Evolutionary conservation across 2,888 invertebrate species (phyloP).

Genomic region (Sinotaia quadrata): DNA sequence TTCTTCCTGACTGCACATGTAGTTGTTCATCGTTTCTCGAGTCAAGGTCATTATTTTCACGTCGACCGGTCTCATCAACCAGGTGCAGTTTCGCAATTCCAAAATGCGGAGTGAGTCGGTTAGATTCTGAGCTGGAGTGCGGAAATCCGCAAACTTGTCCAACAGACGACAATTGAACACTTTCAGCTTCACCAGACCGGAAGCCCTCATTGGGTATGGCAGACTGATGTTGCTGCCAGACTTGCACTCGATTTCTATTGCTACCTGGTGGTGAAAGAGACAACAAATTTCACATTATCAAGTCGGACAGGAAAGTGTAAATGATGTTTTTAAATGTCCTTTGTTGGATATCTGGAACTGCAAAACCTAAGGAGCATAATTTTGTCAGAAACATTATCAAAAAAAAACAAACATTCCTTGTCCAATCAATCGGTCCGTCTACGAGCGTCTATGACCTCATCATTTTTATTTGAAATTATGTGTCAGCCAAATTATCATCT

Average conservation of each 20-base stretch:
- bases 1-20: conserved; percentile 34
- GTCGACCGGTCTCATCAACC: conserved; percentile 24
- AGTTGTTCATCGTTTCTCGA: conserved; percentile 24
- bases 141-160: conserved; percentile 31
- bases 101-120: conserved; percentile 25
- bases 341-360: too few species aligned
- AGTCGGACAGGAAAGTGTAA: too few species aligned
- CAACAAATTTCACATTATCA: too few species aligned
- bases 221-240: conserved; percentile 28
- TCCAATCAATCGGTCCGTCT: too few species aligned
- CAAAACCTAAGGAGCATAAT: too few species aligned
- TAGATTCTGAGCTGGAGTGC: conserved; percentile 15
- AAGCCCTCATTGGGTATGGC: conserved; percentile 34
- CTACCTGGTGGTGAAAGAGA: neutral
- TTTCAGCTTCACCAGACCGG: conserved; percentile 26
- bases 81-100: conserved; percentile 27
- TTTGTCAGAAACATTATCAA: too few species aligned
- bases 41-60: neutral
- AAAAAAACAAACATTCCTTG: too few species aligned
- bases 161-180: conserved; percentile 23
- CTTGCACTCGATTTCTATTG: conserved; percentile 26
- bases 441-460: too few species aligned
- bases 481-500: too few species aligned
- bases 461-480: too few species aligned
- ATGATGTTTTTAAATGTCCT: too few species aligned